Percentiles rank a stretch among this genome's conserved stretches.
Conservation (phyloP, 2,888 invertebrate species). For the Stenotaenia linearis region DNA sequence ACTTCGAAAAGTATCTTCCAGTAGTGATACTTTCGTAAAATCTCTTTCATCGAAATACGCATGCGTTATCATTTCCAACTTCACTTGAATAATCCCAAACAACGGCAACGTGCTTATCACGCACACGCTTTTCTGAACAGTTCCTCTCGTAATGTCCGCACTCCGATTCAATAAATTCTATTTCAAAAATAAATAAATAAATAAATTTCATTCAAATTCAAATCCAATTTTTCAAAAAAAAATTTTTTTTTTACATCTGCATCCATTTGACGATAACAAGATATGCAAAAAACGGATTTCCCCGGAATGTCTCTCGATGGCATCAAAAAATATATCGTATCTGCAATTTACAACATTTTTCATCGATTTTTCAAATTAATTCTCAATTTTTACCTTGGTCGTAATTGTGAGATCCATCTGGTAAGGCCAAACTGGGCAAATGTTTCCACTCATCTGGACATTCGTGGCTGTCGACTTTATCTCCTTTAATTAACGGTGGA, state of each 20-base stretch:
- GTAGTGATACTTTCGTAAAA: constrained; percentile 76
- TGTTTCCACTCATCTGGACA: constrained; percentile 91
- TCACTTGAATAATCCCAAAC: constrained; percentile 87
- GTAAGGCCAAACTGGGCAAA: constrained; percentile 89
- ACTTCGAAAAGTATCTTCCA: constrained; percentile 88
- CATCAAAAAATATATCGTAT: constrained; percentile 92
- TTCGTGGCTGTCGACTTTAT: constrained; percentile 60
- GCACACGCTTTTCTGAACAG: constrained; percentile 97
- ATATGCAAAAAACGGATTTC: constrained; percentile 87
- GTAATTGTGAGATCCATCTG: constrained; percentile 97
- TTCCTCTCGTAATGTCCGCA: constrained; percentile 91
- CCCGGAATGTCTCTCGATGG: constrained; percentile 79
- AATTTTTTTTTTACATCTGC: constrained; percentile 85
- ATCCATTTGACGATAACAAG: constrained; percentile 95
- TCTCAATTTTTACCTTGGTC: constrained; percentile 55
- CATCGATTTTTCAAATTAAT: not conserved
- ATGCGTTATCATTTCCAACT: constrained; percentile 90
- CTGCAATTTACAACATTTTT: constrained; percentile 47
- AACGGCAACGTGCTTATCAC: constrained; percentile 83
- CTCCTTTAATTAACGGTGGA: constrained; percentile 73
- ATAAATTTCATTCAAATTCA: not conserved
- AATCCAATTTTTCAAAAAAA: no score
- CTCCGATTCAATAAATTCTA: constrained; percentile 86
- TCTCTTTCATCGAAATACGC: constrained; percentile 96
- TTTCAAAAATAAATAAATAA: not conserved